phyloP scores from a whole-genome alignment of 2,113 vertebrate genomes.

The Rattus norvegicus region DNA sequence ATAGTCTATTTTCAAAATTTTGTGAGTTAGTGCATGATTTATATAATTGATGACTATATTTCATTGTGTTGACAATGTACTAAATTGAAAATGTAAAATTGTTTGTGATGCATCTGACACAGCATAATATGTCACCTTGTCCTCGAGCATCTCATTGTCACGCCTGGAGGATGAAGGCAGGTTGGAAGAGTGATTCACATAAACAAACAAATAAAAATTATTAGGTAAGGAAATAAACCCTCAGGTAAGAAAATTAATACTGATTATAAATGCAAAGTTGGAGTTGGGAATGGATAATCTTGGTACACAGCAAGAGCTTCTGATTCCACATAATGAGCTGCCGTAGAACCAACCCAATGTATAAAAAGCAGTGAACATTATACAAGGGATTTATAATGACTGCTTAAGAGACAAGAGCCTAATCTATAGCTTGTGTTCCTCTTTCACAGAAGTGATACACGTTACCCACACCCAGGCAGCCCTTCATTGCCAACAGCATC shows the following conservation, averaged over 20 bases:
- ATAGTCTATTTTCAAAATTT: background rate
- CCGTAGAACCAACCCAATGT: background rate
- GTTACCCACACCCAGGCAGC: background rate
- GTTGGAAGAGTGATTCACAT: background rate
- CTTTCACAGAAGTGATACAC: background rate
- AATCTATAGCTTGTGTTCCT: background rate
- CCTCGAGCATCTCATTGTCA: background rate
- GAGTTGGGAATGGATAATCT: background rate
- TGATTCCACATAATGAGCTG: background rate
- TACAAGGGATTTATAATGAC: background rate
- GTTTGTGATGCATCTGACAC: background rate
- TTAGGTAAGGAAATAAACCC: background rate
- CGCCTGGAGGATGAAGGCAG: background rate
- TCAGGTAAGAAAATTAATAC: background rate
- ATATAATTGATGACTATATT: background rate
- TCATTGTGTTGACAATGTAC: background rate
- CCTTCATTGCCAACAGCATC: background rate
- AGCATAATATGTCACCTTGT: background rate
- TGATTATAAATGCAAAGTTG: background rate
- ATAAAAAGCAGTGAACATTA: accelerated
- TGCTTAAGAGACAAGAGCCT: background rate
- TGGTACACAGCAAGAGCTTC: background rate
- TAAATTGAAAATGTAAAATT: constrained; percentile 36
- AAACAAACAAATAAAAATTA: background rate
- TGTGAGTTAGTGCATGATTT: background rate